Evolutionary conservation across 2,113 vertebrate genomes (phyloP).

Genomic region (Hippolais icterina): DNA sequence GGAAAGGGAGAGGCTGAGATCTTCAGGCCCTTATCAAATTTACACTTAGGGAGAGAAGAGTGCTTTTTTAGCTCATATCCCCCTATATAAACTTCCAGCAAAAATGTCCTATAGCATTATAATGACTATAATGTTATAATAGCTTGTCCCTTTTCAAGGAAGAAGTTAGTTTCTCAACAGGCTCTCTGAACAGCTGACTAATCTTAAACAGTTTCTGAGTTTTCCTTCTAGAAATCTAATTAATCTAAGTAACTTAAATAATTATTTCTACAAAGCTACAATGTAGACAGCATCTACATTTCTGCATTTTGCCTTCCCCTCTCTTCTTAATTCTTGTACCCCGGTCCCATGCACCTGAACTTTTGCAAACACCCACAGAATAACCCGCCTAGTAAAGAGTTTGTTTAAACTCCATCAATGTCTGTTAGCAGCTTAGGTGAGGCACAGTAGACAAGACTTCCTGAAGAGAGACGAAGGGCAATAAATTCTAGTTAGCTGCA

Average conservation of each 20-base stretch:
- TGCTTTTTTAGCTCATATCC: background rate
- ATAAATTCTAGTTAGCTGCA: background rate
- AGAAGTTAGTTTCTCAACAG: background rate
- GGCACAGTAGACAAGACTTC: background rate
- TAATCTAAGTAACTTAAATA: background rate
- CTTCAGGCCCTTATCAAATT: background rate
- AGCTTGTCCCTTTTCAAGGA: background rate
- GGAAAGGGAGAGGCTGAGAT: background rate
- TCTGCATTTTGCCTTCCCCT: background rate
- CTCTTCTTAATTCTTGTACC: background rate
- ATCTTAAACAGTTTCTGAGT: background rate
- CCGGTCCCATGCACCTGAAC: background rate
- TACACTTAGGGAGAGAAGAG: background rate
- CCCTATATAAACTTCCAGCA: background rate
- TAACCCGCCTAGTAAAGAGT: background rate
- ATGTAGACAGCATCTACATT: background rate
- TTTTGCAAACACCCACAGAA: background rate
- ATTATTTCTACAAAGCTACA: background rate
- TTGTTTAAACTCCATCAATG: background rate
- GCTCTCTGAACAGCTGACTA: background rate
- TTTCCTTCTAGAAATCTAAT: background rate
- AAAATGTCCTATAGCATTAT: background rate
- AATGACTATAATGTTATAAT: background rate
- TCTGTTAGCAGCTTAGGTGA: background rate
- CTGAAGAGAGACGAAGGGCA: background rate